Percentiles rank a stretch among this genome's conserved stretches.
These are phyloP conservation scores for Drosophila flavopinicola DNA, from an alignment of 2,888 invertebrate species.

Conservation along the genomic window DNA sequence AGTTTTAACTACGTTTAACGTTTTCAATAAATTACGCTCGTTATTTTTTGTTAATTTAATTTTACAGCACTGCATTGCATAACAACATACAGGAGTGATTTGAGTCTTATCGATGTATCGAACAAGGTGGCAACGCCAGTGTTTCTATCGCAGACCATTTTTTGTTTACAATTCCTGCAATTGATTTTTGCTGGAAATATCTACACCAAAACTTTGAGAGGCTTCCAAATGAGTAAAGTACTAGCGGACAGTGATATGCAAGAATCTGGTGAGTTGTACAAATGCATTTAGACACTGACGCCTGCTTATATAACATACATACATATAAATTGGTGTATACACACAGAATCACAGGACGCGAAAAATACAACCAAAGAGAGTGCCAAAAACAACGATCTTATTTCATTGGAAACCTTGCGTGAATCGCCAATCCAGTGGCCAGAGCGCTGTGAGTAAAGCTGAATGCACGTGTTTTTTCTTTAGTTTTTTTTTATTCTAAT, in stretches of 20 bases:
- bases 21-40: conserved; percentile 4
- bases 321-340: no score
- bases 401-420: conserved; percentile 95
- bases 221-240: conserved; percentile 30
- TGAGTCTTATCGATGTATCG: conserved; percentile 17
- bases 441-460: conserved; percentile 96
- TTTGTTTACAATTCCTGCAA: conserved; percentile 35
- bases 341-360: conserved; percentile 22
- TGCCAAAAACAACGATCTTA: conserved; percentile 88
- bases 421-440: conserved; percentile 99
- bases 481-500: no score
- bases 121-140: conserved; percentile 15
- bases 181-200: conserved; percentile 6
- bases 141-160: conserved; percentile 29
- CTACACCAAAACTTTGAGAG: neutral
- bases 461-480: no score
- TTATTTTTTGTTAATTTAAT: conserved; percentile 4
- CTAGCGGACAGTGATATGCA: neutral
- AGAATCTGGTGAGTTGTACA: neutral
- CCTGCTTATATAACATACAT: conserved; percentile 6
- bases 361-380: conserved; percentile 4
- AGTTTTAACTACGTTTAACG: neutral
- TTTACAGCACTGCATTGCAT: conserved; percentile 11
- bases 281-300: neutral
- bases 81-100: neutral